A percentile compares a stretch with the other conserved stretches of the same genome.
Conservation (phyloP, 2,113 vertebrate genomes). For the Gallinago jamesoni region DNA sequence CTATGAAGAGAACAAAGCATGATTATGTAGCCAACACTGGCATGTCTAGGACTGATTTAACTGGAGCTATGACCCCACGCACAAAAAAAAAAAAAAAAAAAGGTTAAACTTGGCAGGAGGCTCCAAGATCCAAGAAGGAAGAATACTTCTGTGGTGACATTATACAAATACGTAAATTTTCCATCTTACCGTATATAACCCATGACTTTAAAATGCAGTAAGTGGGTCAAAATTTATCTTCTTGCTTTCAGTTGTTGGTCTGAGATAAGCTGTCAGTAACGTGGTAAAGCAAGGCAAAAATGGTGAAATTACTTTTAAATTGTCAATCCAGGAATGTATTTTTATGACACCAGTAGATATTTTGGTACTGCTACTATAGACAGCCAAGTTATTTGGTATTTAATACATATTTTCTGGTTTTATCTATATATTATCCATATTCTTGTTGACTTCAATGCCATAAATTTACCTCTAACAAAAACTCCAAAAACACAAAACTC, state of each 20-base stretch:
- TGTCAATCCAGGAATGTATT: not conserved
- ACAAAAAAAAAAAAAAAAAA: constrained; percentile 17
- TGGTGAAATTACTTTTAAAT: not conserved
- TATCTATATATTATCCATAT: not conserved
- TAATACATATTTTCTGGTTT: not conserved
- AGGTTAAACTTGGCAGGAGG: constrained; percentile 9
- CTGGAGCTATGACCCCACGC: not conserved
- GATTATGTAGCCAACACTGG: constrained; percentile 51
- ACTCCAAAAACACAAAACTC: not conserved
- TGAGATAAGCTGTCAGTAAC: not conserved
- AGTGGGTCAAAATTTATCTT: not conserved
- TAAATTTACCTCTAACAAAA: not conserved
- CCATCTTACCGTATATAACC: not conserved
- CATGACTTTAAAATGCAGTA: not conserved
- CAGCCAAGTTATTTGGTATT: not conserved
- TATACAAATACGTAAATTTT: not conserved
- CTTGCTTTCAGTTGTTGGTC: not conserved
- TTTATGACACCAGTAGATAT: not conserved
- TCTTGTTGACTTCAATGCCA: not conserved
- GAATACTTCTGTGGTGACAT: constrained; percentile 4
- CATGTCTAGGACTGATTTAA: constrained; percentile 41
- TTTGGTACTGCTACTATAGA: not conserved
- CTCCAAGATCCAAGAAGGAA: not conserved
- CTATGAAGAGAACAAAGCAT: constrained; percentile 66
- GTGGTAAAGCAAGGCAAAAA: not conserved